Evolutionary conservation across 2,113 vertebrate genomes (phyloP), one percentile per base, ranked within the genome.

Genomic region (Podilymbus podiceps): DNA sequence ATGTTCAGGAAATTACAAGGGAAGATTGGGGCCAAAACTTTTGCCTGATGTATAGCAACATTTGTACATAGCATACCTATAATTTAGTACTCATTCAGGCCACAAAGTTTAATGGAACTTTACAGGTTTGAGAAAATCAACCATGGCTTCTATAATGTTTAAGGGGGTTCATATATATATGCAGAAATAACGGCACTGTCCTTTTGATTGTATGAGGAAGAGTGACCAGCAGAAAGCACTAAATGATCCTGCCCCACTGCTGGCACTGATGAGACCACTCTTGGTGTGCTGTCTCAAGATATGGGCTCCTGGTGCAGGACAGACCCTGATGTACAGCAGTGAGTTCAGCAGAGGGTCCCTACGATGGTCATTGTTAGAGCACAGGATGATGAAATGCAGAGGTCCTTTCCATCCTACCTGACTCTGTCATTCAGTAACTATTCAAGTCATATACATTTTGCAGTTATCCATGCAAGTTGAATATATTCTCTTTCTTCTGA

Each of bases 231-330:
- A 62, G 38, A 14, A 69, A 74, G 6, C 14, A 28, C 8, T 68
- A 38, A 88, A 68, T 27, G 8, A 27, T 15, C 25, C n/a, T 46
- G 21, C 6, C 8, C 14, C 4, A 11, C 7, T 59, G 5, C n/a
- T 73, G 28, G 3, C 19, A 24, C 3, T 3, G 1, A 4, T 31
- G 18, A 58, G 33, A 74, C 11, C 3, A 21, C 1, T 21, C 6
- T 35, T 73, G 13, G 2, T 49, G 15, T 78, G 33, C 23, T 55
- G 4, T 75, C 11, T 9, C 19, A 42, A 35, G n/a, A 8, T 0
- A 0, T 19, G 4, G 15, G 21, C 12, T 77, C 14, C 59, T 80
- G 44, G 2, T 38, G n/a, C 18, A 40, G 15, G 25, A 52, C 24
- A 35, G 42, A 52, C 24, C 4, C 12, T 50, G 27, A 50, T 15